Percentiles rank a stretch among this genome's conserved stretches.
These are phyloP conservation scores for Protonibea diacanthus DNA, from an alignment of 2,797 vertebrate genomes.

Conservation along the genomic window DNA sequence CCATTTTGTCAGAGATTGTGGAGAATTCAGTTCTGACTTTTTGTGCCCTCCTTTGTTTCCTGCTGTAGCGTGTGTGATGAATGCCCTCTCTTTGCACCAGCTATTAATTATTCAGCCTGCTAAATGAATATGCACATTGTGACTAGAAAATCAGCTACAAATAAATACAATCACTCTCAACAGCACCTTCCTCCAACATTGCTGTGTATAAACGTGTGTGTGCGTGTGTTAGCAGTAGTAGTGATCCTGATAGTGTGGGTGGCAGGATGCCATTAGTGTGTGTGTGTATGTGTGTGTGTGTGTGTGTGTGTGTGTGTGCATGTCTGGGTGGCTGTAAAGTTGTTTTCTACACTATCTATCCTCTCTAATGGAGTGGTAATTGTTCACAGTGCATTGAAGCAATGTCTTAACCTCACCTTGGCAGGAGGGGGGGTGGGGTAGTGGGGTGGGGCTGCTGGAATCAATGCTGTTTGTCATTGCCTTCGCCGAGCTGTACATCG, in stretches of 20 bases:
- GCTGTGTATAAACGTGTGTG: too few species aligned
- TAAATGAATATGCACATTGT: conserved; percentile 40
- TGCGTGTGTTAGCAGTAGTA: conserved; percentile 10
- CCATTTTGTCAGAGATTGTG: neutral
- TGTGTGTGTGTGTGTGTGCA: conserved; percentile 3
- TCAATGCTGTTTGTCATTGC: conserved; percentile 53
- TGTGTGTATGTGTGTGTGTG: conserved; percentile 16
- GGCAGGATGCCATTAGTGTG: conserved; percentile 13
- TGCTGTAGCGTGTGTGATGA: conserved; percentile 13
- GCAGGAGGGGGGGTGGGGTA: neutral
- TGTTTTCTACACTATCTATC: conserved; percentile 38
- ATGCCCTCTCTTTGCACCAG: conserved; percentile 24
- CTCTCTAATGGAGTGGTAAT: conserved; percentile 54
- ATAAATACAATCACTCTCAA: conserved; percentile 2
- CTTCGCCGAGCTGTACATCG: neutral
- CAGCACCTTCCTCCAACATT: conserved; percentile 4
- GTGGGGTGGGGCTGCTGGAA: neutral
- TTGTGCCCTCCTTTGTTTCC: neutral
- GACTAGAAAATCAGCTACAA: conserved; percentile 2
- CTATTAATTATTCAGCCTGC: conserved; percentile 48
- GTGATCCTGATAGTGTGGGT: neutral
- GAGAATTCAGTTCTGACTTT: neutral
- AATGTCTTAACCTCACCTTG: conserved; percentile 41
- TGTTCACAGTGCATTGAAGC: conserved; percentile 27
- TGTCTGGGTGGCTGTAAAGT: conserved; percentile 12